These are phyloP conservation scores for Capitella teleta DNA, from an alignment of 1,140 invertebrate species.

Conservation along the genomic window DNA sequence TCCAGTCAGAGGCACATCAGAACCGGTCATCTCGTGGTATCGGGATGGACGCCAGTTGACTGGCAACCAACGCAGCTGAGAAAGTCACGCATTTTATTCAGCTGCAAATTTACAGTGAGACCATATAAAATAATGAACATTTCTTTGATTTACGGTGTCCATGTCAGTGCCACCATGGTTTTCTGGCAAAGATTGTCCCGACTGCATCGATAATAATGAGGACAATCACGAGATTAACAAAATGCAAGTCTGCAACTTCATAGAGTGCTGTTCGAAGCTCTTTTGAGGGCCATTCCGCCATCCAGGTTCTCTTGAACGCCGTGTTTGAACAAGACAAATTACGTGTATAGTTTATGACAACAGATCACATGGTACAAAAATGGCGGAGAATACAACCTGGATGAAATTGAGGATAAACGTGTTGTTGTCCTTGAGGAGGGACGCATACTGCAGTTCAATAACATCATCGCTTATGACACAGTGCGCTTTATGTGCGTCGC, in stretches of 20 bases:
- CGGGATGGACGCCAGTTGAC: slow-evolving; percentile 27
- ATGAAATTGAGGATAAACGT: slow-evolving; percentile 4
- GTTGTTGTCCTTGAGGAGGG: slow-evolving; percentile 21
- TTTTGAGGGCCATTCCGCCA: slow-evolving; percentile 1
- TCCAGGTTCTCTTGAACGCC: too few relatives aligned
- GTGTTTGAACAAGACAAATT: too few relatives aligned
- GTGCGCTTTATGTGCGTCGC: slow-evolving; percentile 44
- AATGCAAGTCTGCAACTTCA: slow-evolving; percentile 1
- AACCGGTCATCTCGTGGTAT: slow-evolving; percentile 43
- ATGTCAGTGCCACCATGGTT: slow-evolving; percentile 26
- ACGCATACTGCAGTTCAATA: slow-evolving; percentile 21
- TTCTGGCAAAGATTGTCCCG: background rate
- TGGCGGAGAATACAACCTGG: slow-evolving; percentile 3
- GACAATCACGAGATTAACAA: slow-evolving; percentile 1
- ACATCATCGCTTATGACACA: slow-evolving; percentile 30
- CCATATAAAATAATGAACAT: too few relatives aligned
- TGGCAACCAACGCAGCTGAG: slow-evolving; percentile 38
- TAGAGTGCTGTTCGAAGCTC: slow-evolving; percentile 5
- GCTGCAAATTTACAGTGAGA: slow-evolving; percentile 29
- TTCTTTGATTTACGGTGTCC: too few relatives aligned
- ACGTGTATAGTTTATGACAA: too few relatives aligned
- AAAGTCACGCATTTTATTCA: slow-evolving; percentile 27
- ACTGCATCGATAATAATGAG: background rate
- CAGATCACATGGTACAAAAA: slow-evolving; percentile 39
- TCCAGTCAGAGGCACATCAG: slow-evolving; percentile 41